These are phyloP conservation scores for Anabas testudineus DNA, from an alignment of 2,797 vertebrate genomes.

Conservation along the genomic window DNA sequence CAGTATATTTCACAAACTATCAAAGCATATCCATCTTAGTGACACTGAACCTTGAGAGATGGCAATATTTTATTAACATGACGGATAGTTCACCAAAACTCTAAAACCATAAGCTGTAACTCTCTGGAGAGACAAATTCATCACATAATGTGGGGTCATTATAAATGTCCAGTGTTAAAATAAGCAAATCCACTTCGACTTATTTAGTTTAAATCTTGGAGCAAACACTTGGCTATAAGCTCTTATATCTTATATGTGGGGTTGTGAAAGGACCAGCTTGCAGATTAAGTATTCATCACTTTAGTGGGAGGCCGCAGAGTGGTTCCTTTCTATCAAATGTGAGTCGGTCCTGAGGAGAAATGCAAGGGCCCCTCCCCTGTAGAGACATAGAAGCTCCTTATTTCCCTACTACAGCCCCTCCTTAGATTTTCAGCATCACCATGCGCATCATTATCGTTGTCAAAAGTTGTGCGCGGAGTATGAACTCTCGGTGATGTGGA, in stretches of 20 bases:
- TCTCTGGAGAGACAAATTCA: slow-evolving; percentile 17
- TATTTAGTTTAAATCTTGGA: neutral
- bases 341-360: slow-evolving; percentile 60
- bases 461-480: slow-evolving; percentile 68
- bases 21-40: slow-evolving; percentile 82
- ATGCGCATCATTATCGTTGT: slow-evolving; percentile 79
- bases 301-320: slow-evolving; percentile 47
- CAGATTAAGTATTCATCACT: slow-evolving; percentile 52
- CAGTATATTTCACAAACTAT: slow-evolving; percentile 81
- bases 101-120: slow-evolving; percentile 4
- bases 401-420: slow-evolving; percentile 59
- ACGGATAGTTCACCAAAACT: slow-evolving; percentile 53
- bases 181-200: neutral
- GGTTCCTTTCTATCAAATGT: slow-evolving; percentile 39
- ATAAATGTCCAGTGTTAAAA: neutral
- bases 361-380: slow-evolving; percentile 29
- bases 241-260: neutral
- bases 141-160: neutral
- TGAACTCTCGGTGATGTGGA: slow-evolving; percentile 61
- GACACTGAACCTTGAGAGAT: slow-evolving; percentile 72
- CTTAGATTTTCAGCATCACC: slow-evolving; percentile 64
- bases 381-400: slow-evolving; percentile 37
- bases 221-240: neutral
- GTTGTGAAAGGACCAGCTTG: slow-evolving; percentile 29
- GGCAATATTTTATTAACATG: slow-evolving; percentile 59